Base-by-base conservation (phyloP, 2,113 vertebrate species). In the Scartelaos histophorus region DNA sequence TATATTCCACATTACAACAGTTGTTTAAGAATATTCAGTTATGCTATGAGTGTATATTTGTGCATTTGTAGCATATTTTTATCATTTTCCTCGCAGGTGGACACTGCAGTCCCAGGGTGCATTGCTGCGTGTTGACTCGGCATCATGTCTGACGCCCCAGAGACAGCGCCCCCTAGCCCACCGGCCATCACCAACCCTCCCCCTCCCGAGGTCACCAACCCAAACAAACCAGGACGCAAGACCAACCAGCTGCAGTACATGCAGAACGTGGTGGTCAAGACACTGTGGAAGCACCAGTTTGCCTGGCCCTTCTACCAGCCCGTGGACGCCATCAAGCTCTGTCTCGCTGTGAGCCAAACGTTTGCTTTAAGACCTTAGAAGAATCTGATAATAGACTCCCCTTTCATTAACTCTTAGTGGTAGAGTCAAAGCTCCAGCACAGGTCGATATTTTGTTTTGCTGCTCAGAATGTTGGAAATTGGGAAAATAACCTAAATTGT, bases 261-360 rank as follows among this genome's bases (percentile, higher is more conserved):
- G 98, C 98, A 99, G 91, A 99, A 98, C 1, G 97, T 97, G n/a
- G 98, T 99, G 92, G 97, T 99, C 80, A 99, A 99, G 92, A 99
- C 98, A 0, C 92, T 99, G 69, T 99, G 98, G 98, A 98, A 97
- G 72, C 98, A 99, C 86, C 98, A 99, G 94, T 99, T 99, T 16
- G 97, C 98, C 1, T 99, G 98, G 98, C 98, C 98, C 10, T 99
- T 99, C 92, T 98, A 99, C 90, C 95, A 95, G 34, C 98, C 98
- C 0, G 98, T 99, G 4, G 98, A 99, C 11, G 96, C 97, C 46
- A 94, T 98, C 91, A 98, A 98, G 70, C 85, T 99, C 67, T 97
- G 95, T 86, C 92, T 99, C 78, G 95, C 95, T 0, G 98, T 99
- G 79, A 16, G 96, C 90, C 19, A 1, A 21, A 7, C 51, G n/a